Base-by-base conservation (phyloP, 2,113 vertebrate genomes). In the Theristicus caerulescens region DNA sequence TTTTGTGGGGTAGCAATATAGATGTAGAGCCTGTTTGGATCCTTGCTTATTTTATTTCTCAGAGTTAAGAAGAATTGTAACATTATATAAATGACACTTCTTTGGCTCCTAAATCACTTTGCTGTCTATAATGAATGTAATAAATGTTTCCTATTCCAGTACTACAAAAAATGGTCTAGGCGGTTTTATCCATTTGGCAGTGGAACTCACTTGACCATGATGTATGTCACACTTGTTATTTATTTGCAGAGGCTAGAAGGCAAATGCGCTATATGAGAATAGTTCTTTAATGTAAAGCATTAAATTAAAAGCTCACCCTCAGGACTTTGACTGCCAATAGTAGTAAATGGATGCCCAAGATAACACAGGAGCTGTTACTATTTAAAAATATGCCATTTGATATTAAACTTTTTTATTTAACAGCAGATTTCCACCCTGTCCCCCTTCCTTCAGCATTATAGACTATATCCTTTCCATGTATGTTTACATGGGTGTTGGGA, bases 271-370 rank as follows among this genome's bases (percentile, higher is more conserved):
- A 86, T 80, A 93, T 31, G 86, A 97, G 84, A 96, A 96, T 86
- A 91, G 86, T 73, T 94, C 69, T 97, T 97, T 96, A 96, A 98
- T 95, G 95, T 82, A 95, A 97, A 96, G 81, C 93, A 95, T 97
- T 97, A 96, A 97, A 97, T 96, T 98, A 96, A 97, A 96, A 95
- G 85, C 90, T 96, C 94, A 92, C 93, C 96, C 96, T 83, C 73
- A 94, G 97, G 95, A 97, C 87, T 97, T 95, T 76, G 87, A 94
- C 94, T 97, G 84, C 85, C 96, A 93, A 32, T 84, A 76, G 80
- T 71, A 93, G 95, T 72, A 94, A 98, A 97, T 89, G 81, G 79
- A 95, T 65, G 29, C 44, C 91, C 87, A 83, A 82, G 86, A 95
- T 69, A 95, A 94, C 52, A 93, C 66, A 80, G 83, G 72, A 94